Base-by-base conservation (phyloP, 1,140 invertebrate species). In the Chionoecetes opilio region DNA sequence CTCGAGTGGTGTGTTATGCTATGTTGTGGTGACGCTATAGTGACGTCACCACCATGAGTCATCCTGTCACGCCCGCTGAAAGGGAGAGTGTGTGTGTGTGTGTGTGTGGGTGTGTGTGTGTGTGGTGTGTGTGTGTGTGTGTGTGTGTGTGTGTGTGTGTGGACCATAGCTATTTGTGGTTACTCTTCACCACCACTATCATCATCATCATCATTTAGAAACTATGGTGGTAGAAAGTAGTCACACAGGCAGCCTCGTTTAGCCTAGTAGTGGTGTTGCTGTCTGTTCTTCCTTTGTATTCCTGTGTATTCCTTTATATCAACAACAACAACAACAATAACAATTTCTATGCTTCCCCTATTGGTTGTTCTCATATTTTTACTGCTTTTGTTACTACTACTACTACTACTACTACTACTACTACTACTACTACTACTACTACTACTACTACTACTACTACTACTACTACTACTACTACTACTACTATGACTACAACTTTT, bases 361-460 rank as follows among this genome's bases (percentile, higher is more conserved):
- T 14, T 46, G 14, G 5, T 46, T 8, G 5, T 46, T 46, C 14
- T 46, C 14, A 8, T 46, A 8, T 46, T 46, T 46, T n/a, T n/a
- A n/a, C n/a, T 63, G 9, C 26, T 21, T 63, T 21, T 21, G 21
- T 21, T 63, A 21, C 53, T 21, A 9, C 17, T 21, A 75, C 63
- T 5, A 75, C 63, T 26, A 75, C 46, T 17, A 75, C 8, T 26
- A 75, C 63, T 21, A 75, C n/a, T n/a, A 75, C 63, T 21, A 75
- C 53, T 63, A 63, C 53, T 63, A 63, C 53, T 63, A 63, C 53
- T 63, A 63, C 53, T 63, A 63, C 53, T 63, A 63, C 53, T 63
- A 63, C 53, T 63, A 63, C 53, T 63, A 63, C 53, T 63, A 63
- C 53, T 63, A 63, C 53, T 63, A 63, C 53, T 63, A 63, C 53